phyloP scores from a whole-genome alignment of 2,113 vertebrate species.

The Bos taurus region ARS-UCD2.0 NC_037332.1:67365001-67365500 shows the following conservation, averaged over 20 bases:
- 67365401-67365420: background rate
- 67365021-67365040: background rate
- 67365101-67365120: background rate
- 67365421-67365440: background rate
- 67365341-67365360: background rate
- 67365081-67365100: background rate
- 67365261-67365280: background rate
- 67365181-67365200: background rate
- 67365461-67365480: background rate
- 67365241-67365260: background rate
- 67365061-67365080: background rate
- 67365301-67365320: background rate
- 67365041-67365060: background rate
- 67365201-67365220: background rate
- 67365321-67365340: background rate
- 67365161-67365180: background rate
- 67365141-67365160: background rate
- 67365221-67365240: background rate
- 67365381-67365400: background rate
- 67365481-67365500: background rate
- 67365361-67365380: background rate
- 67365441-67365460: background rate
- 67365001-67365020: background rate
- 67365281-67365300: background rate
- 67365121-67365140: background rate